A percentile compares a stretch with the other conserved stretches of the same genome.
phyloP scores from a whole-genome alignment of 2,113 vertebrate genomes.

The Sminthopsis crassicaudata region DNA sequence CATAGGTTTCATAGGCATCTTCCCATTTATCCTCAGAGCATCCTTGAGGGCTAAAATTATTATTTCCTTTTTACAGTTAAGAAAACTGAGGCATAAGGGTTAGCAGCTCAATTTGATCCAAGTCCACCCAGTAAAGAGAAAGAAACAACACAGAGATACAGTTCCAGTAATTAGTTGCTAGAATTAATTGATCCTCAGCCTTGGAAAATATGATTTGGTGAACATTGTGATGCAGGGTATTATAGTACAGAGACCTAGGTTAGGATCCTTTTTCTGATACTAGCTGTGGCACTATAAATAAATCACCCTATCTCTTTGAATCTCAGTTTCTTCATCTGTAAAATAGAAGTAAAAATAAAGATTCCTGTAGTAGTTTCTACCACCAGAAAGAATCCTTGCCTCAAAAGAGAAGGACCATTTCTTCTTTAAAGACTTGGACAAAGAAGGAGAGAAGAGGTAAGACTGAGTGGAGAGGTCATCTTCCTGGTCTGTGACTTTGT shows the following conservation, averaged over 20 bases:
- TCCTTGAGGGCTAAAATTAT: not conserved
- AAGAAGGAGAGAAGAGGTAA: not conserved
- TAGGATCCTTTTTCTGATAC: not conserved
- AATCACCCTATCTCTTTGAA: not conserved
- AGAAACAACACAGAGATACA: not conserved
- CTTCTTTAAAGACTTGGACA: not conserved
- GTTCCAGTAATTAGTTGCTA: not conserved
- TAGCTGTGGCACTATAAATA: not conserved
- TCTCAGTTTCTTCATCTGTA: not conserved
- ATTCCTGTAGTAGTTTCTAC: not conserved
- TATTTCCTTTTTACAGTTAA: not conserved
- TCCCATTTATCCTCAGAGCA: not conserved
- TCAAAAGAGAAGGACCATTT: not conserved
- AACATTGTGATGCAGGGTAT: not conserved
- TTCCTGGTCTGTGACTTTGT: not conserved
- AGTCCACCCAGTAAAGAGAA: not conserved
- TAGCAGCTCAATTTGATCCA: not conserved
- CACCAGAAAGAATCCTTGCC: not conserved
- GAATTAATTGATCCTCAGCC: not conserved
- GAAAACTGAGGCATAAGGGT: not conserved
- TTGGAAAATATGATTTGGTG: conserved; percentile 8
- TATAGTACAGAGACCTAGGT: not conserved
- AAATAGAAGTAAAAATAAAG: not conserved
- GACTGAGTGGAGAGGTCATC: not conserved
- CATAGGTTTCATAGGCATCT: not conserved